Conservation (phyloP, 2,888 invertebrate species). For the Acheta domesticus region DNA sequence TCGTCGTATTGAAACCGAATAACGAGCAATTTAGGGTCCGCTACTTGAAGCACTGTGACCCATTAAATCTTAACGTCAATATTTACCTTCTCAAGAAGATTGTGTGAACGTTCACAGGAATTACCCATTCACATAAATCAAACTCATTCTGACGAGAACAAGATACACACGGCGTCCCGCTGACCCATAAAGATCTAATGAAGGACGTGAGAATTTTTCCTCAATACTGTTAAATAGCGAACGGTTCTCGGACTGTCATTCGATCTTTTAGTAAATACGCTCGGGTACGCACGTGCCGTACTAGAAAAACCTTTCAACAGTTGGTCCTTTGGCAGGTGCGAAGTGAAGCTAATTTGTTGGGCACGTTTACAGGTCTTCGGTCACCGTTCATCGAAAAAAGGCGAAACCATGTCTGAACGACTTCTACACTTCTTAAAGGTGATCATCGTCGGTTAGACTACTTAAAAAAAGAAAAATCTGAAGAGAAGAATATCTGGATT, state of each 20-base stretch:
- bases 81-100: background rate
- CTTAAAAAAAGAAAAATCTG: too few relatives aligned
- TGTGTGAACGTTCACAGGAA: conserved; percentile 4
- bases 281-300: background rate
- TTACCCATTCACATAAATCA: background rate
- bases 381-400: too few relatives aligned
- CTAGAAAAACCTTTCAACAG: too few relatives aligned
- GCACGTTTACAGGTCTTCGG: too few relatives aligned
- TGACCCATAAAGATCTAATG: background rate
- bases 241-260: background rate
- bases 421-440: background rate
- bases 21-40: too few relatives aligned
- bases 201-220: background rate
- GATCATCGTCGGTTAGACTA: background rate
- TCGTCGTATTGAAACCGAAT: too few relatives aligned
- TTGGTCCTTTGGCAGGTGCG: too few relatives aligned
- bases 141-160: background rate
- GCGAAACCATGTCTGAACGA: background rate
- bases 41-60: background rate
- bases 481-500: too few relatives aligned
- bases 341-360: too few relatives aligned
- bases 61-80: background rate
- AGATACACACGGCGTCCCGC: background rate
- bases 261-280: background rate
- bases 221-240: background rate